phyloP scores from a whole-genome alignment of 2,797 vertebrate genomes.

The Erpetoichthys calabaricus region DNA sequence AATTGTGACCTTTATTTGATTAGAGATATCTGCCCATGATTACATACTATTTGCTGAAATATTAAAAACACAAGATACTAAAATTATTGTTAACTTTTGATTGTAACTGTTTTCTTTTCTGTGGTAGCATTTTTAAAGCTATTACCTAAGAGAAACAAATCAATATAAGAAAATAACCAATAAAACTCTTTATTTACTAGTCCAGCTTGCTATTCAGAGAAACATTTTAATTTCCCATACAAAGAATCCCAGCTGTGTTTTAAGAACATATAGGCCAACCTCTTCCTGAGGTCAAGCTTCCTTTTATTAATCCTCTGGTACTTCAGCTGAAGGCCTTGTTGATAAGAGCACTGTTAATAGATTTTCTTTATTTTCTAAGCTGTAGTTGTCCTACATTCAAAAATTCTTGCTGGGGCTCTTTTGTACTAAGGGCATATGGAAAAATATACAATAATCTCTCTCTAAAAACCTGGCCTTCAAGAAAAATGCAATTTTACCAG shows the following conservation, averaged over 20 bases:
- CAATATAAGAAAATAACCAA: conserved; percentile 20
- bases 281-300: conserved; percentile 62
- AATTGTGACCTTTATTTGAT: too few relatives aligned
- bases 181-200: conserved; percentile 26
- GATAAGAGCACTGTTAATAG: conserved; percentile 71
- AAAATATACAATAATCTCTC: conserved; percentile 35
- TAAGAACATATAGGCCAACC: conserved; percentile 29
- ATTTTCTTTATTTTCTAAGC: conserved; percentile 59
- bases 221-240: conserved; percentile 55
- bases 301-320: conserved; percentile 56
- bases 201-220: conserved; percentile 35
- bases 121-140: conserved; percentile 7
- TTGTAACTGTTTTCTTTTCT: conserved; percentile 4
- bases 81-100: neutral
- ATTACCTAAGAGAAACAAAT: conserved; percentile 18
- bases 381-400: conserved; percentile 52
- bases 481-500: conserved; percentile 63
- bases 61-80: neutral
- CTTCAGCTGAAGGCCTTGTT: conserved; percentile 73
- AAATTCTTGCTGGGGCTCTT: conserved; percentile 48
- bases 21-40: too few relatives aligned
- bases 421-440: conserved; percentile 43
- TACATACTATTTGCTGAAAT: too few relatives aligned
- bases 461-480: conserved; percentile 48
- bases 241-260: conserved; percentile 62